Conservation (phyloP, 2,797 vertebrate species). For the Phrynocephalus guinanensis region DNA sequence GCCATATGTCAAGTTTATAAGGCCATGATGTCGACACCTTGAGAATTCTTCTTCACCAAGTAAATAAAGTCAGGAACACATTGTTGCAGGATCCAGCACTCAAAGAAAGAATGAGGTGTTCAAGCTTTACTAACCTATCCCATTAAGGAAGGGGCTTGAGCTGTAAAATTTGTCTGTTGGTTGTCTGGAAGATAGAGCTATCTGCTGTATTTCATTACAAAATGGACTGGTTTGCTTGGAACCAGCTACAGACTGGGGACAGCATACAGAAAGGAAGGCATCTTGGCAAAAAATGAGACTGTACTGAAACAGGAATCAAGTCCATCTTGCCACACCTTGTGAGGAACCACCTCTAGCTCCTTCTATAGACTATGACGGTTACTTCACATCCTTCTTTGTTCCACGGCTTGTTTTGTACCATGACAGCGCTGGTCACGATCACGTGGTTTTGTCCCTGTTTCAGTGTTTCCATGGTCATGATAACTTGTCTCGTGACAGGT, state of each 20-base stretch:
- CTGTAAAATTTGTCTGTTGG: not conserved
- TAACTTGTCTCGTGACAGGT: too few species aligned
- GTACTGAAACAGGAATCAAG: not conserved
- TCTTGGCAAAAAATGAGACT: not conserved
- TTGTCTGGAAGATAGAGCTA: not conserved
- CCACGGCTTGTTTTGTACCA: too few species aligned
- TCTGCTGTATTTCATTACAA: not conserved
- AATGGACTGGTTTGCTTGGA: not conserved
- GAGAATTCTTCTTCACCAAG: slow-evolving; percentile 40
- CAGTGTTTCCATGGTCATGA: too few species aligned
- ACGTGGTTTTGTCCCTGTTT: too few species aligned
- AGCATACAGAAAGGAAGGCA: too few species aligned
- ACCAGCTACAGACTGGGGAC: not conserved
- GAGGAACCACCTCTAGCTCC: not conserved
- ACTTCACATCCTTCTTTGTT: too few species aligned
- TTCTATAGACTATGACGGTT: not conserved
- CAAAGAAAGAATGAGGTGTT: not conserved
- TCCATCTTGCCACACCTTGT: not conserved
- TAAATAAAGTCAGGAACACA: slow-evolving; percentile 58
- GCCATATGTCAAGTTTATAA: slow-evolving; percentile 57
- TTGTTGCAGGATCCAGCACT: slow-evolving; percentile 38
- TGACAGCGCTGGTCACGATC: too few species aligned
- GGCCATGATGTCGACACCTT: slow-evolving; percentile 53
- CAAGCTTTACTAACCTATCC: not conserved
- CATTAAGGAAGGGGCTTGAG: slow-evolving; percentile 5